Base-by-base conservation (phyloP, 2,113 vertebrate genomes). In the Setophaga coronata region DNA sequence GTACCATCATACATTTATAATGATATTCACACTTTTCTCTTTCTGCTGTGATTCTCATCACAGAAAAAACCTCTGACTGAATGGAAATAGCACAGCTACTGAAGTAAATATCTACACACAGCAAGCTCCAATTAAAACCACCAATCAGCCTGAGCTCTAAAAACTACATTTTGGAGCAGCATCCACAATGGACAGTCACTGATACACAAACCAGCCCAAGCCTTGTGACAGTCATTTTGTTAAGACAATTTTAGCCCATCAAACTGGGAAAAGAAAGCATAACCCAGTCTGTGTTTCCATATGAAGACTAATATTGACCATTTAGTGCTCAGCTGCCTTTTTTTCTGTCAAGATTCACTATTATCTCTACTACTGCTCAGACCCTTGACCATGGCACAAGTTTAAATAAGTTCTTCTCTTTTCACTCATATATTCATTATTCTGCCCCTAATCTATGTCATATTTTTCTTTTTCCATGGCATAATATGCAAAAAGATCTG, bases 391-490 rank as follows among this genome's bases (percentile, higher is more conserved):
- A 33, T 69, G 26, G 10, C 34, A 58, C 20, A 40, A 78, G 7
- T 11, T 57, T 21, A 73, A 78, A 9, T 31, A 54, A 66, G 19
- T 45, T 19, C 8, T 60, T 51, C 11, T 11, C 43, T 53, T 90
- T 40, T 77, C n/a, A 57, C 17, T 66, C 28, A 3, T 18, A 7
- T 3, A 2, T 18, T 80, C 18, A 36, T 77, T 72, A n/a, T 53
- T 45, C 34, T 89, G 10, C 23, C 31, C 54, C 43, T 61, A 58
- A 70, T 20, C 50, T 24, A 13, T 2, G 0, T 26, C 17, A 36
- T 24, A 40, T 16, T 73, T 45, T 86, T 45, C 16, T 42, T 72
- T 43, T 56, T 31, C 0, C 0, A 0, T 9, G 12, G 48, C 18
- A 82, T 64, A n/a, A 71, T 61, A 14, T 9, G 9, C 4, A 6